These are phyloP conservation scores for Napeogenes inachia DNA, from an alignment of 2,888 invertebrate species.

Conservation along the genomic window DNA sequence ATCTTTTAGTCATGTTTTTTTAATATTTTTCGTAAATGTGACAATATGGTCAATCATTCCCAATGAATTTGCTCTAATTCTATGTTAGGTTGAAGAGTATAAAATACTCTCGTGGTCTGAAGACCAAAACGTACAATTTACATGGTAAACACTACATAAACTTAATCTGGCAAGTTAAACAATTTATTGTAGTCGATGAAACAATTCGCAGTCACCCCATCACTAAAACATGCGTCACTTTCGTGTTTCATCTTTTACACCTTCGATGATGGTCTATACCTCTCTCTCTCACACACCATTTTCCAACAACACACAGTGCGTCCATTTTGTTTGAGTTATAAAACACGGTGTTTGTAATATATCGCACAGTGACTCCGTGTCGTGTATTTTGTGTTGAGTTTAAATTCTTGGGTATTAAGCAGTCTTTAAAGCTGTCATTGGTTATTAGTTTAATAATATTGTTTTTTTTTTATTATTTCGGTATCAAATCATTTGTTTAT, in stretches of 20 bases:
- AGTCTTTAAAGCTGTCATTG: slow-evolving; percentile 39
- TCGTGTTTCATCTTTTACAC: slow-evolving; percentile 75
- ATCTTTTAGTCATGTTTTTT: no score
- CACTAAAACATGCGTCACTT: slow-evolving; percentile 69
- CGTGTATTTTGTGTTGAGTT: slow-evolving; percentile 20
- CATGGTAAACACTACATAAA: no score
- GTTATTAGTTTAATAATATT: slow-evolving; percentile 41
- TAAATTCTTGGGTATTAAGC: slow-evolving; percentile 35
- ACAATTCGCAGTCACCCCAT: slow-evolving; percentile 30
- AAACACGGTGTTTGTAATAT: slow-evolving; percentile 14
- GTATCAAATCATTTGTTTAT: slow-evolving; percentile 7
- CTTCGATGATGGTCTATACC: slow-evolving; percentile 61
- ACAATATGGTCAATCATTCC: no score
- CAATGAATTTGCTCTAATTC: no score
- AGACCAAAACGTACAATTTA: no score
- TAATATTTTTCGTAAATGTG: no score
- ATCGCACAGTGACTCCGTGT: slow-evolving; percentile 8
- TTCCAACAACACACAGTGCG: slow-evolving; percentile 33
- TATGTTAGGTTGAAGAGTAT: no score
- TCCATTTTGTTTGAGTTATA: slow-evolving; percentile 11
- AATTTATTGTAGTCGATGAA: slow-evolving; percentile 6
- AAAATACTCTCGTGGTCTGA: no score
- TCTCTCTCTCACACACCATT: slow-evolving; percentile 36
- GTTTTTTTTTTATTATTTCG: slow-evolving; percentile 32
- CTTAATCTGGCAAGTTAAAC: not conserved